phyloP scores from a whole-genome alignment of 2,888 invertebrate species.

The Tinea semifulvella region DNA sequence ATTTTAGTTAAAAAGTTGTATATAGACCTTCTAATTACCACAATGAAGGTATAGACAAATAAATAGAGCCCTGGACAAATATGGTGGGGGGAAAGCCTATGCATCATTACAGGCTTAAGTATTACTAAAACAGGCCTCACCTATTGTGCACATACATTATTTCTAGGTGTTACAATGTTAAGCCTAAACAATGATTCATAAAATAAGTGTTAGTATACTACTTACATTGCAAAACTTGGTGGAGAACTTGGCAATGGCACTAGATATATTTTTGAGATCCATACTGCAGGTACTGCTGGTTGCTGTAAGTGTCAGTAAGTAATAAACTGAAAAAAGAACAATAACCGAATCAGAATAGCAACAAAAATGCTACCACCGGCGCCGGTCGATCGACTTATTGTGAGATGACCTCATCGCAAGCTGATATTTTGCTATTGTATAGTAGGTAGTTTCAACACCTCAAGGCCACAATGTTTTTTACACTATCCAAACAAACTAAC shows the following conservation, averaged over 20 bases:
- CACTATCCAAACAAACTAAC: conserved; percentile 6
- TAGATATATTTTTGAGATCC: conserved; percentile 42
- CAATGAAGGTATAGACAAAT: too few relatives aligned
- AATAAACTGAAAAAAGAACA: conserved; percentile 31
- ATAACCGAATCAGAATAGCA: too few relatives aligned
- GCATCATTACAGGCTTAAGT: too few relatives aligned
- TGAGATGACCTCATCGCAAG: conserved; percentile 5
- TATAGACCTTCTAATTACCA: too few relatives aligned
- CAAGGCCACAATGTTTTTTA: neutral
- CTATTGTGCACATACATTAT: too few relatives aligned
- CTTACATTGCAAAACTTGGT: conserved; percentile 62
- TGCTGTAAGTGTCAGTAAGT: conserved; percentile 28
- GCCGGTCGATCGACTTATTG: neutral
- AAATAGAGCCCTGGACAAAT: too few relatives aligned
- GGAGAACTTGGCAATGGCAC: conserved; percentile 47
- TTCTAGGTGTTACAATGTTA: too few relatives aligned
- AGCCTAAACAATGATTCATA: too few relatives aligned
- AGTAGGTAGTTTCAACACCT: neutral
- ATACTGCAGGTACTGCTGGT: conserved; percentile 31
- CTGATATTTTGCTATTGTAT: neutral
- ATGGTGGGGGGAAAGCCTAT: too few relatives aligned
- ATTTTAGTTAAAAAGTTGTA: too few relatives aligned
- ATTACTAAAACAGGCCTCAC: too few relatives aligned
- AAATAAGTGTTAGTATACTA: too few relatives aligned
- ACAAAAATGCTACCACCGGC: neutral